A percentile compares a stretch with the other conserved stretches of the same genome.
Evolutionary conservation across 2,888 invertebrate genomes (phyloP).

Genomic region (Cylloceria caligata): DNA sequence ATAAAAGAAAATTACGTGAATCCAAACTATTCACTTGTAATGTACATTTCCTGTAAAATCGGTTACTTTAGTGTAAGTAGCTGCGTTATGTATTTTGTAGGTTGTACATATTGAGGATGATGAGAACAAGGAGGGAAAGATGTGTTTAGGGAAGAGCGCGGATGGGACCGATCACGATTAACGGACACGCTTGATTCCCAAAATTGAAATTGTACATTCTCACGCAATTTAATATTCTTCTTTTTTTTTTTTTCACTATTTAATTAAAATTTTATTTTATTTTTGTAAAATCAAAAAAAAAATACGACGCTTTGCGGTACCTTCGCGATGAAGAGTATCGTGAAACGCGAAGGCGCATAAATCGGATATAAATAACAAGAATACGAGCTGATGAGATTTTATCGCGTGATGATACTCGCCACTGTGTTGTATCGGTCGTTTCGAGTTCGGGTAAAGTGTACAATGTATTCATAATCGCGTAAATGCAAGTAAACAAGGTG

Average conservation of each 20-base stretch:
- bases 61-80: conserved; percentile 77
- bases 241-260: too few species aligned
- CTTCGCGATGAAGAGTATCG: background rate
- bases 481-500: conserved; percentile 66
- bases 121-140: conserved; percentile 46
- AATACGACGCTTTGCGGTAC: background rate
- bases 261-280: conserved; percentile 15
- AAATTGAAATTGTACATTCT: conserved; percentile 34
- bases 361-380: conserved; percentile 4
- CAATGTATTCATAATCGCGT: conserved; percentile 74
- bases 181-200: conserved; percentile 43
- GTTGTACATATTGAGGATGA: conserved; percentile 79
- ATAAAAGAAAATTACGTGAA: conserved; percentile 43
- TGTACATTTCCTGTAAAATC: conserved; percentile 83
- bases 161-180: conserved; percentile 31
- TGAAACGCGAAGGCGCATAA: background rate
- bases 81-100: conserved; percentile 82
- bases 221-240: background rate
- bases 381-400: conserved; percentile 24
- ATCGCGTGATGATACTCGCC: conserved; percentile 43
- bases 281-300: conserved; percentile 13
- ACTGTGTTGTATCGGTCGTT: conserved; percentile 49
- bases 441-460: conserved; percentile 69
- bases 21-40: conserved; percentile 71
- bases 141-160: conserved; percentile 5